Evolutionary conservation across 2,888 invertebrate genomes (phyloP).

Genomic region (Cantharis nigra): DNA sequence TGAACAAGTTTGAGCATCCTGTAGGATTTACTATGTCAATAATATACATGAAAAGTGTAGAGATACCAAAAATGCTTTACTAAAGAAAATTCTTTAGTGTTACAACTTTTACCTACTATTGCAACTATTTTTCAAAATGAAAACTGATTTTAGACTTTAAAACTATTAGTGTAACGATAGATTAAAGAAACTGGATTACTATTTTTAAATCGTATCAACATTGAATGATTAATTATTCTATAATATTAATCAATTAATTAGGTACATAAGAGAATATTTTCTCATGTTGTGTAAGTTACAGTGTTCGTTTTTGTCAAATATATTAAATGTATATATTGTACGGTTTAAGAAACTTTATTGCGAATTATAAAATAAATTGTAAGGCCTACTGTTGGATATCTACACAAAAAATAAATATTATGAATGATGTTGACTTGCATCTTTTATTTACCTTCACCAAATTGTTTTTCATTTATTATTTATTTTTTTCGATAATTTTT

Average conservation of each 20-base stretch:
- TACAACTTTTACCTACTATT: not conserved
- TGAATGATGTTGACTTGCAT: constrained; percentile 7
- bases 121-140: constrained; percentile 2
- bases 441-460: not conserved
- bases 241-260: not conserved
- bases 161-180: not conserved
- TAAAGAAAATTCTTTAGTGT: not conserved
- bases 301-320: constrained; percentile 15
- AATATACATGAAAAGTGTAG: not conserved
- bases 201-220: not conserved
- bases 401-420: constrained; percentile 20
- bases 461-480: no score
- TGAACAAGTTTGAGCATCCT: not conserved
- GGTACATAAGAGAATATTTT: constrained; percentile 11
- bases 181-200: not conserved
- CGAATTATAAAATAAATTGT: constrained; percentile 9
- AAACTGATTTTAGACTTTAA: constrained; percentile 1
- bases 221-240: not conserved
- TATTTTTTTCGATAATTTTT: no score
- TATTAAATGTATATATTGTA: constrained; percentile 13
- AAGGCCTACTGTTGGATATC: constrained; percentile 24
- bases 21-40: not conserved
- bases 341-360: constrained; percentile 12
- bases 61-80: not conserved
- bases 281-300: constrained; percentile 13